Base-by-base conservation (phyloP, 2,888 invertebrate species). In the Galeopsomyia nigrocyanea region DNA sequence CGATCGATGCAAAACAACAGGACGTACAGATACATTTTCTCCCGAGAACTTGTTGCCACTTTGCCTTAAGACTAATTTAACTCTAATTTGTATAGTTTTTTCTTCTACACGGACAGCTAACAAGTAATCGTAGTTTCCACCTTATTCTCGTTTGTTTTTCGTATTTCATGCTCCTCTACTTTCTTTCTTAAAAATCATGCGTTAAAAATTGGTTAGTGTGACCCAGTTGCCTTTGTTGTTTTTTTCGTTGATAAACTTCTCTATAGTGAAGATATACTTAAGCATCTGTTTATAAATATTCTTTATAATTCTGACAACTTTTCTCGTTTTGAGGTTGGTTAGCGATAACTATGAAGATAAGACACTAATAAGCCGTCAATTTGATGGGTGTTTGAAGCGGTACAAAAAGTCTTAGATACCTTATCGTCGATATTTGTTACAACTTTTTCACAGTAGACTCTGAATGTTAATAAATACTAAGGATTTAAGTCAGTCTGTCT, bases 401-500 rank as follows among this genome's bases (percentile, higher is more conserved):
- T 73, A 68, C 55, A 70, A 70, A 39, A 70, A 62, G 50, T 70
- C 66, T 69, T 62, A 39, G 50, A 21, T 58, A 51, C 14, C 31
- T 31, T 21, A 66, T 47, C 65, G 14, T 22, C 22, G 58, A 53
- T 62, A 60, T 57, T 62, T 31, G 14, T 71, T 58, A 47, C 58
- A 31, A 53, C n/a, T 56, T 46, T 58, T 49, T 17, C 49, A n/a
- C 26, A 14, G 49, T 71, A 71, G 67, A 58, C 14, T 31, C 70
- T 70, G 58, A 69, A 66, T 63, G 63, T 66, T 69, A 75, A 73
- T 73, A 65, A 73, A 74, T 74, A 71, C 67, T 77, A 70, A 63
- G 46, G 71, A 71, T 71, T 60, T 71, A 74, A 72, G 58, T 74
- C 67, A 76, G 75, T 72, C 68, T 71, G 73, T 75, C 60, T 64